Evolutionary conservation across 2,113 vertebrate genomes (phyloP).

Genomic region (Lagopus muta): DNA sequence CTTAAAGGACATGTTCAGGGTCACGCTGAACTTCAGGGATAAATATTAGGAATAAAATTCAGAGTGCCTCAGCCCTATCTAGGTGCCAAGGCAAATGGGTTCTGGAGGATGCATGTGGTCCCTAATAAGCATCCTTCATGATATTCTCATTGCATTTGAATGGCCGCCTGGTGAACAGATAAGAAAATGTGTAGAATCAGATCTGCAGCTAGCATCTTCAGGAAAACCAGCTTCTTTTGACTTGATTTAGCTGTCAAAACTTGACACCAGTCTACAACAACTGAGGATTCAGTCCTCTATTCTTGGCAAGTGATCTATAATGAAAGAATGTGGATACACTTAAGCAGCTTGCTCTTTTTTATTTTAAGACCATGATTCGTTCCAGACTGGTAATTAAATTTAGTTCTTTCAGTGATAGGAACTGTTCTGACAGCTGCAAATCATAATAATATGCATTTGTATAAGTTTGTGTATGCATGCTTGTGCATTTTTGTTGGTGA

Average conservation of each 20-base stretch:
- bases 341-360: constrained; percentile 15
- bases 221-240: neutral
- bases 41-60: neutral
- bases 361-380: neutral
- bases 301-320: constrained; percentile 11
- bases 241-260: neutral
- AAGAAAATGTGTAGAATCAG: neutral
- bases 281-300: neutral
- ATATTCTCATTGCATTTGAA: neutral
- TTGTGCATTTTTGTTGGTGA: constrained; percentile 2
- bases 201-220: neutral
- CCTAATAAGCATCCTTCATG: neutral
- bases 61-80: neutral
- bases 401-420: neutral
- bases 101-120: neutral
- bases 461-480: neutral
- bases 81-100: neutral
- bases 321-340: neutral
- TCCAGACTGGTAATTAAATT: constrained; percentile 57
- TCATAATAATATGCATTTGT: constrained; percentile 26
- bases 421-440: constrained; percentile 40
- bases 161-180: neutral
- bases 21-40: neutral
- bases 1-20: neutral
- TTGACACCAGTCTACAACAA: neutral